These are phyloP conservation scores for Sarcophaga carnaria DNA, from an alignment of 2,888 invertebrate species.

Conservation along the genomic window DNA sequence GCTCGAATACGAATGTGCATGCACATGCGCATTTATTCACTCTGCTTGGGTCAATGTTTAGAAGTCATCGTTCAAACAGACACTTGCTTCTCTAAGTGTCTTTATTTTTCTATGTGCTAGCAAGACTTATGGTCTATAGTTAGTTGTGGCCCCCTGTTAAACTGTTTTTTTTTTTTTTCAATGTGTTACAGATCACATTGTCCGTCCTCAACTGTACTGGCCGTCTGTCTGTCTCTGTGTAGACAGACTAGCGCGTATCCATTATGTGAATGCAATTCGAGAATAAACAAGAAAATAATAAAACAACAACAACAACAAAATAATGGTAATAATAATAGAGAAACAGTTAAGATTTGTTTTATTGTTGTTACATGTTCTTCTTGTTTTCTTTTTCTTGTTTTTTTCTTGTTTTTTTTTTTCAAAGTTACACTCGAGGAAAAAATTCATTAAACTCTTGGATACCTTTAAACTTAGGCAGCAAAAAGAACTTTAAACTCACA, in stretches of 20 bases:
- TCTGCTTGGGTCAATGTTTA: slow-evolving; percentile 47
- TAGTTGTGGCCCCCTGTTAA: slow-evolving; percentile 45
- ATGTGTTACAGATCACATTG: slow-evolving; percentile 63
- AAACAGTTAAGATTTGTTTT: slow-evolving; percentile 66
- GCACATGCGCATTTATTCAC: background rate
- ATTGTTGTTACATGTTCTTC: slow-evolving; percentile 30
- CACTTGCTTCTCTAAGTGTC: slow-evolving; percentile 65
- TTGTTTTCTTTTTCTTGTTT: background rate
- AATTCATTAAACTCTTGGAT: no score
- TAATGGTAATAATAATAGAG: slow-evolving; percentile 34
- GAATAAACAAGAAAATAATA: background rate
- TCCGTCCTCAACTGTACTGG: background rate
- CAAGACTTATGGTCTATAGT: slow-evolving; percentile 45
- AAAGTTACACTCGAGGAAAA: slow-evolving; percentile 16
- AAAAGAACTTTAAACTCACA: no score
- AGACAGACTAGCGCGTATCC: background rate
- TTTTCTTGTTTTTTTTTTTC: slow-evolving; percentile 5
- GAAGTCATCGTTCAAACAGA: slow-evolving; percentile 69
- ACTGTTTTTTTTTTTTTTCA: slow-evolving; percentile 33
- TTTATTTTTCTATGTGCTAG: slow-evolving; percentile 18
- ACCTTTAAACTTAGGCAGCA: no score
- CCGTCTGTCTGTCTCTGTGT: slow-evolving; percentile 27
- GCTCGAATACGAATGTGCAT: background rate
- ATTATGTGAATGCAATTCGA: slow-evolving; percentile 16
- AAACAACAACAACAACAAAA: background rate